Evolutionary conservation across 1,140 invertebrate species (phyloP).

Genomic region (Solenopsis fugax): DNA sequence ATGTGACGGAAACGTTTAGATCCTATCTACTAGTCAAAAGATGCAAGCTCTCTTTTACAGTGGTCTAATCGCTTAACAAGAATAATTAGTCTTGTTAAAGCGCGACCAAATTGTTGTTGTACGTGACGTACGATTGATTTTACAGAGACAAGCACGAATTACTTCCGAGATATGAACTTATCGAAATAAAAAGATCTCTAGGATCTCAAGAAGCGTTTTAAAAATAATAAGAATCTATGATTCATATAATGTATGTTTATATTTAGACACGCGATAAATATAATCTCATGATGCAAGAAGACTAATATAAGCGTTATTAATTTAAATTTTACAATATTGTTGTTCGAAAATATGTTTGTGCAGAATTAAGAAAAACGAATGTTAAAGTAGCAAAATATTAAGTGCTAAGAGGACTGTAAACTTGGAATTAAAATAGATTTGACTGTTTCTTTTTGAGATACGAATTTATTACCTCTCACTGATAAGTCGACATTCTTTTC

Average conservation of each 20-base stretch:
- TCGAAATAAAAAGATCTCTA: neutral
- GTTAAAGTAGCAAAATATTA: neutral
- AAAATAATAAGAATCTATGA: neutral
- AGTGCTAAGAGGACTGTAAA: neutral
- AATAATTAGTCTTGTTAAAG: slow-evolving; percentile 67
- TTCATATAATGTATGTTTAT: neutral
- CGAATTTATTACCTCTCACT: slow-evolving; percentile 34
- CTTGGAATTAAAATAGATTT: slow-evolving; percentile 26
- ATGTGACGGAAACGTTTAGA: slow-evolving; percentile 68
- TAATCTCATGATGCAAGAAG: neutral
- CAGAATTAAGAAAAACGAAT: neutral
- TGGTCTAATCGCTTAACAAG: slow-evolving; percentile 61
- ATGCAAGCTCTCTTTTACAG: slow-evolving; percentile 50
- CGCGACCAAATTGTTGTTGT: slow-evolving; percentile 35
- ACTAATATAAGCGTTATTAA: neutral
- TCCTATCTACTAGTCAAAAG: slow-evolving; percentile 61
- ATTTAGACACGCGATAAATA: neutral
- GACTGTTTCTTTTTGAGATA: neutral
- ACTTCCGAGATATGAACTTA: neutral
- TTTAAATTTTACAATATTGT: slow-evolving; percentile 17
- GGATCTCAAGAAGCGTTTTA: neutral
- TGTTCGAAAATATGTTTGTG: neutral
- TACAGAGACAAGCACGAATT: slow-evolving; percentile 13
- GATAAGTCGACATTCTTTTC: slow-evolving; percentile 13
- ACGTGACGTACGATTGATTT: slow-evolving; percentile 48